These are phyloP conservation scores for Scrobipalpa atriplicella DNA, from an alignment of 2,888 invertebrate species.

Conservation along the genomic window DNA sequence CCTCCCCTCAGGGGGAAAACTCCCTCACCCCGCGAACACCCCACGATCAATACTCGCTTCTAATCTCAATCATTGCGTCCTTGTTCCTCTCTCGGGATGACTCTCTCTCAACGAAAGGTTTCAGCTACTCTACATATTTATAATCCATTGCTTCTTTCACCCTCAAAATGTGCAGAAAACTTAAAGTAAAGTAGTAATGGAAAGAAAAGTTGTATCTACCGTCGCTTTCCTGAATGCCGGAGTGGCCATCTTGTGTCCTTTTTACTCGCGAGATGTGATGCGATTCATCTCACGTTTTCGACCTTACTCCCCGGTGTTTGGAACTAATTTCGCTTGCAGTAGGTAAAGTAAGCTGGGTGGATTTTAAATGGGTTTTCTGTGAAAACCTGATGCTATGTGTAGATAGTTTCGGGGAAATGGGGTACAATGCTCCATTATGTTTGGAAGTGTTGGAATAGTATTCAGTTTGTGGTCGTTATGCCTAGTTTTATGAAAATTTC, in stretches of 20 bases:
- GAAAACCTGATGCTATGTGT: conserved; percentile 32
- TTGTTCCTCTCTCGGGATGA: conserved; percentile 65
- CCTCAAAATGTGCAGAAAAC: too few species aligned
- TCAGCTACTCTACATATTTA: neutral
- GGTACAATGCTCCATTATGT: conserved; percentile 9
- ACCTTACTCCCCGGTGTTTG: conserved; percentile 22
- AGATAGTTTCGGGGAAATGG: conserved; percentile 9
- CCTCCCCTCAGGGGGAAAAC: conserved; percentile 35
- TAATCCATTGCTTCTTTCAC: neutral
- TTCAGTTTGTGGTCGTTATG: too few species aligned
- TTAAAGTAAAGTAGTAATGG: neutral
- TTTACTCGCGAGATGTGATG: conserved; percentile 54
- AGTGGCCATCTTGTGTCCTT: conserved; percentile 67
- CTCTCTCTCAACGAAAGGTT: conserved; percentile 37
- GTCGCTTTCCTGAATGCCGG: conserved; percentile 1
- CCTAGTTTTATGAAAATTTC: too few species aligned
- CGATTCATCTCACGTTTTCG: conserved; percentile 25
- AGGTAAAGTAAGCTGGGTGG: conserved; percentile 8
- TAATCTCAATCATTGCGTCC: conserved; percentile 76
- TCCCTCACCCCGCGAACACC: conserved; percentile 39
- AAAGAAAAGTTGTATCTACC: conserved; percentile 1
- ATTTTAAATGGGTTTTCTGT: conserved; percentile 58
- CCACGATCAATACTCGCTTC: conserved; percentile 65
- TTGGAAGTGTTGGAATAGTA: neutral
- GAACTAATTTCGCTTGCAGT: conserved; percentile 21